A percentile compares a stretch with the other conserved stretches of the same genome.
These are phyloP conservation scores for Agapornis roseicollis DNA, from an alignment of 2,113 vertebrate genomes.

Conservation along the genomic window DNA sequence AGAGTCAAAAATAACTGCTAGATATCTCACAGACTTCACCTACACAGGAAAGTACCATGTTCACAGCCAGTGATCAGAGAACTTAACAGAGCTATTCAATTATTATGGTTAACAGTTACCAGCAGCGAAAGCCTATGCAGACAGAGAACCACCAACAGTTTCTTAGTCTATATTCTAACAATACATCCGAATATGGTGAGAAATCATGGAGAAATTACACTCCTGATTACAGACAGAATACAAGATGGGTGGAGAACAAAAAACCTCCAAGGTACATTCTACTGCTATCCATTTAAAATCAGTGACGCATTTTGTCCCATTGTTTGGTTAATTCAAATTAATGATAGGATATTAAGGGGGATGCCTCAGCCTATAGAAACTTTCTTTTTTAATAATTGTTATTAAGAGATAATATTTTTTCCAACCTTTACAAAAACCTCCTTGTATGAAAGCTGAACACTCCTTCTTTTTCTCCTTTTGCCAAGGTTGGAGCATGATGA, in stretches of 20 bases:
- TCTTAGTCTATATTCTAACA: background rate
- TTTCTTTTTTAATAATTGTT: background rate
- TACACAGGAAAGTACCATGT: background rate
- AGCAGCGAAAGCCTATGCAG: background rate
- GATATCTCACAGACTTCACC: background rate
- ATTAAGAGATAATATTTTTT: background rate
- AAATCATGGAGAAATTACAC: background rate
- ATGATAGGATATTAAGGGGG: background rate
- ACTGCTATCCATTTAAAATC: background rate
- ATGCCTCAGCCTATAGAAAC: background rate
- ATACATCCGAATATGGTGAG: background rate
- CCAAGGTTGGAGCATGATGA: background rate
- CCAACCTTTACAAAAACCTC: background rate
- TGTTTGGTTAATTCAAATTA: background rate
- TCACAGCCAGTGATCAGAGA: background rate
- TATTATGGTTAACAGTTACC: background rate
- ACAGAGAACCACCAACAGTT: background rate
- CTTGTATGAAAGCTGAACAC: background rate
- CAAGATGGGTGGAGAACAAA: rapidly evolving
- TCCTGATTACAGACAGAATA: background rate
- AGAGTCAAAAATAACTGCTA: background rate
- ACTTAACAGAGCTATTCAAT: background rate
- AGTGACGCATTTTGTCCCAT: background rate
- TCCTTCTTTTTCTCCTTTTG: background rate
- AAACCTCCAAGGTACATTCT: background rate